Conservation (phyloP, 2,888 invertebrate species). For the Eurytoma adleriae region DNA sequence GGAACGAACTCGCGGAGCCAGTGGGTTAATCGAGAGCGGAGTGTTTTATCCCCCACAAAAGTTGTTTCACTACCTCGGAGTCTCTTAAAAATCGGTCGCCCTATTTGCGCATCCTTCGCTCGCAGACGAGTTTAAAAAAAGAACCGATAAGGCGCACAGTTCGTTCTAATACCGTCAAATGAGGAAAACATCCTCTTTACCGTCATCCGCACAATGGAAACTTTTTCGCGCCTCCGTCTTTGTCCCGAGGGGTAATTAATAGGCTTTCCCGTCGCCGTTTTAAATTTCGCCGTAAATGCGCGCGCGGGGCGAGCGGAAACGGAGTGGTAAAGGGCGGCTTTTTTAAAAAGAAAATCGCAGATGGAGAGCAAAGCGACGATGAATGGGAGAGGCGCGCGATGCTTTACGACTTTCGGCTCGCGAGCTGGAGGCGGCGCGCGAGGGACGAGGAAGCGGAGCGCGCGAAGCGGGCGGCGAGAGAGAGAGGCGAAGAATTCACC, state of each 20-base stretch:
- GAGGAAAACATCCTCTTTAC: neutral
- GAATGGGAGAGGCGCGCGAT: neutral
- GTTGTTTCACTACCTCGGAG: too few species aligned
- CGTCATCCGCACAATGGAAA: neutral
- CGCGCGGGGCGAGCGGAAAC: too few species aligned
- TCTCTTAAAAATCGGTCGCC: too few species aligned
- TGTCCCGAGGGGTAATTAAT: neutral
- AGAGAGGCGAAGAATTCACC: conserved; percentile 11
- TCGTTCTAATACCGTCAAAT: neutral
- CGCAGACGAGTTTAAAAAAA: conserved; percentile 1
- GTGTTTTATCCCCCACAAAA: neutral
- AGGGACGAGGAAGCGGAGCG: neutral
- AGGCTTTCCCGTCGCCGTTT: too few species aligned
- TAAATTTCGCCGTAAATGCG: too few species aligned
- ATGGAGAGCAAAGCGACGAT: conserved; percentile 8
- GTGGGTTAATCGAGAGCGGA: neutral
- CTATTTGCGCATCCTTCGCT: too few species aligned
- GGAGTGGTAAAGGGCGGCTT: too few species aligned
- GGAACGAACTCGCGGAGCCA: neutral
- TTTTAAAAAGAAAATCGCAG: too few species aligned
- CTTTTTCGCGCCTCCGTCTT: neutral
- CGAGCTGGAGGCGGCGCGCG: conserved; percentile 1
- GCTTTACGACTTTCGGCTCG: conserved; percentile 1
- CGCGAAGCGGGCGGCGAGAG: neutral
- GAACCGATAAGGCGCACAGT: neutral